Conservation (phyloP, 1,140 invertebrate species). For the Megathymus violae region DNA sequence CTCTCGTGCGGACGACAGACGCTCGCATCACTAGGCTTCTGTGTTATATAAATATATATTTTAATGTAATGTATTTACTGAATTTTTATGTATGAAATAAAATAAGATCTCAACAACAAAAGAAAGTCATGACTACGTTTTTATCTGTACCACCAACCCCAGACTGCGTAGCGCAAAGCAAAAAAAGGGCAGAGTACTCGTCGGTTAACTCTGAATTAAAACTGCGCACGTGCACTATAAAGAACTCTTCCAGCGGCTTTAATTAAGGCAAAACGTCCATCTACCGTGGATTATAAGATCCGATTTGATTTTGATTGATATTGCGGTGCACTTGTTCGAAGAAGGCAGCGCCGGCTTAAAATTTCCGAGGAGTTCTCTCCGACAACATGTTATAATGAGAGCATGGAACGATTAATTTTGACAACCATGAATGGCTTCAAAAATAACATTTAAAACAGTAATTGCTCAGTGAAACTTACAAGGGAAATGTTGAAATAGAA, state of each 20-base stretch:
- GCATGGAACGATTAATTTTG: constrained; percentile 53
- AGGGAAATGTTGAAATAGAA: no score
- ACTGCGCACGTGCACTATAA: constrained; percentile 37
- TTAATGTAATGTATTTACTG: no score
- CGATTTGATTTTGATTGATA: constrained; percentile 73
- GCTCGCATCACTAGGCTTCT: no score
- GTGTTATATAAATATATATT: no score
- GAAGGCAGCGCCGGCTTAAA: constrained; percentile 42
- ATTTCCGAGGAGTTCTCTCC: constrained; percentile 45
- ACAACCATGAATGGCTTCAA: constrained; percentile 50
- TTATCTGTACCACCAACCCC: no score
- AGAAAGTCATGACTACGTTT: no score
- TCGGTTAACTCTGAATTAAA: constrained; percentile 25
- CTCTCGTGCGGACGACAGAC: no score
- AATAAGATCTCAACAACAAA: no score
- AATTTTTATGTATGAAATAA: no score
- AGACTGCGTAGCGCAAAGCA: no score
- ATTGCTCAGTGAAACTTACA: no score
- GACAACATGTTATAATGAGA: constrained; percentile 52
- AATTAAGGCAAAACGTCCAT: constrained; percentile 62
- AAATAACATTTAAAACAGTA: constrained; percentile 20
- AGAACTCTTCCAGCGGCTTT: constrained; percentile 48
- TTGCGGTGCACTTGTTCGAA: constrained; percentile 53
- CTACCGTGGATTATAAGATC: constrained; percentile 60
- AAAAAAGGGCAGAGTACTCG: no score